Evolutionary conservation across 2,888 invertebrate genomes (phyloP), one percentile per base, ranked within the genome.

Genomic region (Megalurothrips usitatus): DNA sequence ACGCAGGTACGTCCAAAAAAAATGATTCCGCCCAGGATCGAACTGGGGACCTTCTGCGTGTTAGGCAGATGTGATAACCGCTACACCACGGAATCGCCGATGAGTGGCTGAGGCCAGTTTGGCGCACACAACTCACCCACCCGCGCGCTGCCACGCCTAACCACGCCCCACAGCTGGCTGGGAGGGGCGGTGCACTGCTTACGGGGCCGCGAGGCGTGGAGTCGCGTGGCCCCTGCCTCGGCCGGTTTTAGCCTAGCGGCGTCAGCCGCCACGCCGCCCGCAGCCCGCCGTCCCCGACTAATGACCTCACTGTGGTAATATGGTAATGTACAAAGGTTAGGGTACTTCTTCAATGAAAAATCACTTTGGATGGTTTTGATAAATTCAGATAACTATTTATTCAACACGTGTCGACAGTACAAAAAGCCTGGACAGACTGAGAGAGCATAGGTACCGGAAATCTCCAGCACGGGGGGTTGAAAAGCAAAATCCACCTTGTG

Each of bases 11-110:
- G 14, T n/a, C n/a, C n/a, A 68, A 23, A 75, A 4, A 75, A 75
- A 75, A 75, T 28, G 93, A 92, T 93, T 93, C 91, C 92, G 93
- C 93, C 93, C 93, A 93, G 93, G 93, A 92, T 94, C 93, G 93
- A 94, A 94, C 93, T 93, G 93, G 93, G 93, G 93, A 91, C 93
- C 93, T 94, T 93, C 93, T 93, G 93, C 93, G 93, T 94, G 94
- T 94, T 93, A 94, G 93, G 94, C 94, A 93, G 93, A 93, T 93
- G 94, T 94, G 93, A 94, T 94, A 94, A 94, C 94, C 94, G 92
- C 93, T 94, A 93, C 93, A 93, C 93, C 93, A 93, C 93, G 92
- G 92, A 93, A 93, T 93, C 92, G n/a, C n/a, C 49, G 84, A 86
- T 52, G 58, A 6, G 23, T 26, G 26, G 1, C 9, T 9, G 68